Conservation (phyloP, 2,888 invertebrate species). For the Drosophila siamana region DNA sequence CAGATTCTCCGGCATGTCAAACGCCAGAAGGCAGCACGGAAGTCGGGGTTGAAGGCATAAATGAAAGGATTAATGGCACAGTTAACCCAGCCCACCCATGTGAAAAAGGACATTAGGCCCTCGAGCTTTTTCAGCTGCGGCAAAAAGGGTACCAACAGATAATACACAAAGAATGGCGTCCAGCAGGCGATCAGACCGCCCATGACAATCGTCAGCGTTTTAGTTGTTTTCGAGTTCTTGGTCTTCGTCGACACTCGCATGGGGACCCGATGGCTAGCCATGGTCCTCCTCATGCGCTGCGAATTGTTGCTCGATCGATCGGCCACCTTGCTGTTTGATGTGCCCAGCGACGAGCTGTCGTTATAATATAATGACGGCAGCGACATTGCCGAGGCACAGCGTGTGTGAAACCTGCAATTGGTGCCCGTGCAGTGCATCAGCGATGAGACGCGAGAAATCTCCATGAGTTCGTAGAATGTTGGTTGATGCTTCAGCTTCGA, state of each 20-base stretch:
- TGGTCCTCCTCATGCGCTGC: constrained; percentile 42
- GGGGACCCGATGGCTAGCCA: constrained; percentile 76
- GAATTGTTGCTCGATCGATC: constrained; percentile 33
- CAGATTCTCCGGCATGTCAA: constrained; percentile 87
- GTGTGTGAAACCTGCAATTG: constrained; percentile 72
- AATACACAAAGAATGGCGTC: constrained; percentile 94
- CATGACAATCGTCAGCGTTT: constrained; percentile 94
- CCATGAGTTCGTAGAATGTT: constrained; percentile 83
- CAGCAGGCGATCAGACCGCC: constrained; percentile 95
- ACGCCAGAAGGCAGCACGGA: constrained; percentile 94
- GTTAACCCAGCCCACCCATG: constrained; percentile 96
- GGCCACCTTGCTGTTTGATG: constrained; percentile 12
- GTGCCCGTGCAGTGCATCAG: constrained; percentile 80
- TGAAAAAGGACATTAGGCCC: constrained; percentile 90
- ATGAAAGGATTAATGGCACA: constrained; percentile 96
- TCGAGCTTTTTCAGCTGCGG: constrained; percentile 87
- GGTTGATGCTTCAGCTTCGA: constrained; percentile 72
- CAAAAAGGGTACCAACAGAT: constrained; percentile 92
- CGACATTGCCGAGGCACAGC: constrained; percentile 42
- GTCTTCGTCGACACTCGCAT: constrained; percentile 89
- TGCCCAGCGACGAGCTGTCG: constrained; percentile 74
- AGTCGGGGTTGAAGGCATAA: constrained; percentile 95
- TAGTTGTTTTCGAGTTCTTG: constrained; percentile 94
- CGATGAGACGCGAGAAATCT: constrained; percentile 81
- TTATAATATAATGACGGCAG: constrained; percentile 72